Evolutionary conservation across 2,888 invertebrate genomes (phyloP).

Genomic region (Cybosia mesomella): DNA sequence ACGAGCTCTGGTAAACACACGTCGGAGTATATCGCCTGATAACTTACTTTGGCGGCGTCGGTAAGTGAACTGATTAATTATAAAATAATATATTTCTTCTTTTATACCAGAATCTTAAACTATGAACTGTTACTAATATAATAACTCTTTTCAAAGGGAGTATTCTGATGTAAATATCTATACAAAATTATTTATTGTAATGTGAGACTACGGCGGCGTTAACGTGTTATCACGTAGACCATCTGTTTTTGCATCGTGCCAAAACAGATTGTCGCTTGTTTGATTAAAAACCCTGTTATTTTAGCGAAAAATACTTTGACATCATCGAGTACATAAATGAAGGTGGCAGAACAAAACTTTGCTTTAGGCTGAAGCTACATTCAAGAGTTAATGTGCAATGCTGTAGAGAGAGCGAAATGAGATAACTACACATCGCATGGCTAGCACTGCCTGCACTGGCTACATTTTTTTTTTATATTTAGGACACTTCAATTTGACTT

Average conservation of each 20-base stretch:
- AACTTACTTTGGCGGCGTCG: conserved; percentile 68
- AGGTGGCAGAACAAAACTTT: too few relatives aligned
- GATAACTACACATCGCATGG: too few relatives aligned
- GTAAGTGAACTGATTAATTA: conserved; percentile 56
- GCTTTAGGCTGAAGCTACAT: too few relatives aligned
- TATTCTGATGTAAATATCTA: neutral
- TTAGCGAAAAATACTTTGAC: neutral
- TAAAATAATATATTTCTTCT: neutral
- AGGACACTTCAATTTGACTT: too few relatives aligned
- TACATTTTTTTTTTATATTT: too few relatives aligned
- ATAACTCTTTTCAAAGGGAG: too few relatives aligned
- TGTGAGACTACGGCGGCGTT: neutral
- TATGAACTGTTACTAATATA: neutral
- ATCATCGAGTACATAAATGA: too few relatives aligned
- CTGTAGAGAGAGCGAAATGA: too few relatives aligned
- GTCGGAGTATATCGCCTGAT: conserved; percentile 68
- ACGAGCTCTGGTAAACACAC: conserved; percentile 70
- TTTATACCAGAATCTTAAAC: neutral
- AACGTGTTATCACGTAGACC: neutral
- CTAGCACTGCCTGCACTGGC: too few relatives aligned
- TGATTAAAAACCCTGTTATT: neutral
- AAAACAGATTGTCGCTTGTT: neutral
- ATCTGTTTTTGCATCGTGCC: neutral
- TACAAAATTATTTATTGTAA: neutral
- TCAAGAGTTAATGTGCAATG: too few relatives aligned